Evolutionary conservation across 92 coral and sea anemone species (phyloP).

Genomic region (Diadumene lineata): DNA sequence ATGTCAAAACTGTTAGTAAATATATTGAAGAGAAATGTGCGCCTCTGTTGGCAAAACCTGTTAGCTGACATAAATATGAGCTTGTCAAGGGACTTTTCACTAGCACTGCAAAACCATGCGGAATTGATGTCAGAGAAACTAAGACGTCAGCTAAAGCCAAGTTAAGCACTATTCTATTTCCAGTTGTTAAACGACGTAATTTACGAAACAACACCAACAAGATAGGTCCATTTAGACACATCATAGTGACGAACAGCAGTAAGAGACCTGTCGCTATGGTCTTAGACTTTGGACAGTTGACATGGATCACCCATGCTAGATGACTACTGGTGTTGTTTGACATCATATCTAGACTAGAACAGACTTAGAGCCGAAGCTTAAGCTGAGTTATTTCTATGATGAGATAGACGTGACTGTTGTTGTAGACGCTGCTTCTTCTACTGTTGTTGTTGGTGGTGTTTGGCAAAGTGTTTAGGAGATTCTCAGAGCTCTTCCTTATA

Average conservation of each 20-base stretch:
- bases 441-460: no score
- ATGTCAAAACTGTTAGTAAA: conserved; percentile 8
- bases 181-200: background rate
- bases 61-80: background rate
- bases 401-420: no score
- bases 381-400: no score
- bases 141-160: conserved; percentile 12
- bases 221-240: conserved; percentile 1
- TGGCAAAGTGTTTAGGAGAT: no score
- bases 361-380: no score
- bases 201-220: conserved; percentile 7
- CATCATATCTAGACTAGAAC: no score
- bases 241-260: background rate
- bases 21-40: conserved; percentile 15
- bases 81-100: background rate
- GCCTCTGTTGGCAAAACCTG: conserved; percentile 5
- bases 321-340: background rate
- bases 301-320: background rate
- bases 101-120: background rate
- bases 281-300: background rate
- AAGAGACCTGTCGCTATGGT: background rate
- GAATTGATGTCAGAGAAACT: conserved; percentile 3
- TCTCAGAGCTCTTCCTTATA: no score
- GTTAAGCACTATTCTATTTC: background rate
- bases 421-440: no score